Evolutionary conservation across 1,140 invertebrate species (phyloP), one percentile per base, ranked within the genome.

Genomic region (Magallana angulata): DNA sequence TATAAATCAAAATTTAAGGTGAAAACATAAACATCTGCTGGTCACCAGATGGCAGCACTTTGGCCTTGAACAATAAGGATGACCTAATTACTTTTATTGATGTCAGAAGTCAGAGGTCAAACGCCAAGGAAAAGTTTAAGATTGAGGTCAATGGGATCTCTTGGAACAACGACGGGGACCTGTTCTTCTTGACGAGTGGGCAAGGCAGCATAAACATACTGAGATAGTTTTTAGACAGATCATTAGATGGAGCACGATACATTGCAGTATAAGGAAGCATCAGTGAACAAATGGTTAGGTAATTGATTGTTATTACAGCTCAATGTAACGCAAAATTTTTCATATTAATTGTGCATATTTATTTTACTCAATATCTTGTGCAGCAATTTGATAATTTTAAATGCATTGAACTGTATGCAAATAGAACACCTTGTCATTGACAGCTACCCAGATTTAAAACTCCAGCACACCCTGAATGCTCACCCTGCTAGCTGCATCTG

Each of bases 1-100:
- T 36, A 36, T 36, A 36, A 36, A 36, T 36, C 36, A 36, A 36
- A 14, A 36, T n/a, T 82, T 2, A 5, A 96, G 96, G 98, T 0
- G 99, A 99, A 95, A 99, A 99, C 94, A 99, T 99, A 56, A 99
- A 99, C 93, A 99, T 99, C 88, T 98, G 98, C 1, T 99, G 99
- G 98, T 98, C 98, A 0, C 98, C 98, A 0, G 98, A 99, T 95
- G 98, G 98, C 7, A 97, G 97, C 86, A 98, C 98, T 0, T 99
- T 99, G 91, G 98, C 98, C 6, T 98, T 99, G 1, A 98, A 98
- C 0, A 99, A 99, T 94, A 99, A 99, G 95, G 98, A 99, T 94
- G 99, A 99, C n/a, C 95, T 99, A 0, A 97, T 99, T 1, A 98
- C 98, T 5, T 99, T 99, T 91, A 99, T 99, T 89, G 99, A 99